Percentiles rank a stretch among this genome's conserved stretches.
phyloP scores from a whole-genome alignment of 2,888 invertebrate genomes.

The Rhagium mordax region DNA sequence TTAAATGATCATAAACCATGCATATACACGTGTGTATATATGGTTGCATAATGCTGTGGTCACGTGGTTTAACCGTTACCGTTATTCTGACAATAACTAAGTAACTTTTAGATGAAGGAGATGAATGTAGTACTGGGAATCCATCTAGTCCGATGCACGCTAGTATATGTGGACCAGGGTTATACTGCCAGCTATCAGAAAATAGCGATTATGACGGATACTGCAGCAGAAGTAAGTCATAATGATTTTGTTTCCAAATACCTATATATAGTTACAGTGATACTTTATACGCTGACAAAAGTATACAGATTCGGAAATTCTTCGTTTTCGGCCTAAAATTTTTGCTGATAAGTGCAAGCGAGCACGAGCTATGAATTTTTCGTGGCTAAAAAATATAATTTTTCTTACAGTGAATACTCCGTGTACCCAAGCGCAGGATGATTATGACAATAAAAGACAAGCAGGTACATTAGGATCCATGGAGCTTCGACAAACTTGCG shows the following conservation, averaged over 20 bases:
- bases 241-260: background rate
- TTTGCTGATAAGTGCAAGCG: too few relatives aligned
- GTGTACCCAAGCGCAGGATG: constrained; percentile 64
- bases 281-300: too few relatives aligned
- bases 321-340: too few relatives aligned
- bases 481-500: constrained; percentile 75
- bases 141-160: constrained; percentile 72
- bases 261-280: too few relatives aligned
- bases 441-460: constrained; percentile 71
- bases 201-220: constrained; percentile 59
- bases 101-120: constrained; percentile 70
- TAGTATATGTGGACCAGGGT: constrained; percentile 75
- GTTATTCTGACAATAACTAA: too few relatives aligned
- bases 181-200: constrained; percentile 67
- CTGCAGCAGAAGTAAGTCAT: constrained; percentile 72
- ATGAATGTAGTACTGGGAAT: constrained; percentile 69
- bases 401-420: constrained; percentile 48
- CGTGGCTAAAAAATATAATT: background rate
- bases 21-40: too few relatives aligned
- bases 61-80: too few relatives aligned
- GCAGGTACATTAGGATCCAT: constrained; percentile 72
- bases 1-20: too few relatives aligned
- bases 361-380: too few relatives aligned
- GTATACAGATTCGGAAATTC: too few relatives aligned
- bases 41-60: too few relatives aligned